These are phyloP conservation scores for Cichlasoma orientale DNA, from an alignment of 2,797 vertebrate species.

Conservation along the genomic window DNA sequence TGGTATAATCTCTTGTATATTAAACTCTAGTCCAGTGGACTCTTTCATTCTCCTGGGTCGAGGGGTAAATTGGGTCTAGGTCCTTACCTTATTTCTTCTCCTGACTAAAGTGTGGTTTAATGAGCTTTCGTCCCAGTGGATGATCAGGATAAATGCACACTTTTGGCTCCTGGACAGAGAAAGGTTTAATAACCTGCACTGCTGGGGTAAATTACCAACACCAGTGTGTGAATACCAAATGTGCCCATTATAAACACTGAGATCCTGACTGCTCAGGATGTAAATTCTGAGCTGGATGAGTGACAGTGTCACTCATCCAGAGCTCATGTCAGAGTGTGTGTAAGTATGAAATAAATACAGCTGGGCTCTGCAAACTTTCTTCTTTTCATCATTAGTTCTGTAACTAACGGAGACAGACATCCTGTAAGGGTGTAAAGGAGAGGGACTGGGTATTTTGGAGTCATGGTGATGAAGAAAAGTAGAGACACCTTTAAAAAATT, in stretches of 20 bases:
- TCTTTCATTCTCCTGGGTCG: not conserved
- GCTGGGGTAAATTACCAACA: slow-evolving; percentile 5
- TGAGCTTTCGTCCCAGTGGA: slow-evolving; percentile 32
- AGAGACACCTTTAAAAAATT: not conserved
- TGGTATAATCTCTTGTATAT: not conserved
- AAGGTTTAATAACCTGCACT: slow-evolving; percentile 37
- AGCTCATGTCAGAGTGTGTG: not conserved
- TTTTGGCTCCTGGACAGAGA: not conserved
- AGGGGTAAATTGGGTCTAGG: not conserved
- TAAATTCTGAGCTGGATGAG: not conserved
- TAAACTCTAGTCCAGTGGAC: not conserved
- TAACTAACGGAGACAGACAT: not conserved
- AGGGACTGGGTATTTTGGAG: not conserved
- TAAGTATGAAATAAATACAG: not conserved
- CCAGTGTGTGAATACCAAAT: slow-evolving; percentile 19
- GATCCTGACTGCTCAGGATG: not conserved
- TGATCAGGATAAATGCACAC: slow-evolving; percentile 3
- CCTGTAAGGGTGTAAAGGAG: not conserved
- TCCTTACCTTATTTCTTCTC: slow-evolving; percentile 16
- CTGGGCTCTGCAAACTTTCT: not conserved
- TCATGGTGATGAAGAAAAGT: not conserved
- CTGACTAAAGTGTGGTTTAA: slow-evolving; percentile 19
- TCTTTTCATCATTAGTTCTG: not conserved
- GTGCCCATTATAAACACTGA: not conserved
- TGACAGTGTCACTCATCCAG: not conserved